These are phyloP conservation scores for Herminia tarsipennalis DNA, from an alignment of 2,888 invertebrate species.

Conservation along the genomic window DNA sequence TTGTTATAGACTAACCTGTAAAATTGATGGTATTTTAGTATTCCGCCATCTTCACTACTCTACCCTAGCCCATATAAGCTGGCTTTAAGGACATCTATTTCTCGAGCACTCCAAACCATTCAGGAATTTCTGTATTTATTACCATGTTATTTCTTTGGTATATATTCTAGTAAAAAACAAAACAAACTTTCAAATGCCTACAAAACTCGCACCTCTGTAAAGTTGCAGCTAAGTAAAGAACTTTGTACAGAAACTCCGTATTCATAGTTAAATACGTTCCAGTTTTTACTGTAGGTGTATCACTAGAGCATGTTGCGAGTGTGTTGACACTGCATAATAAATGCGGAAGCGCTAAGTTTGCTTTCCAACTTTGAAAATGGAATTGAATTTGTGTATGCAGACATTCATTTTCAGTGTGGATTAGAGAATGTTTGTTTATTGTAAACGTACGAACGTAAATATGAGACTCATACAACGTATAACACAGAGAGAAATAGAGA, in stretches of 20 bases:
- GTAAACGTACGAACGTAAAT: too few relatives aligned
- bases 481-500: too few relatives aligned
- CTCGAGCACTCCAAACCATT: too few relatives aligned
- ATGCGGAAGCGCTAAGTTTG: slow-evolving; percentile 32
- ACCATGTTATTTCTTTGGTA: too few relatives aligned
- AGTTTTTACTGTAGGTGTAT: slow-evolving; percentile 31
- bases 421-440: not conserved
- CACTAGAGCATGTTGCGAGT: not conserved
- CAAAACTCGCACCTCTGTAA: slow-evolving; percentile 17
- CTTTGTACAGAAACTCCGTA: slow-evolving; percentile 29
- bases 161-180: too few relatives aligned
- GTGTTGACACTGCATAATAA: slow-evolving; percentile 45
- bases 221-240: slow-evolving; percentile 27
- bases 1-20: too few relatives aligned
- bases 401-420: slow-evolving; percentile 1
- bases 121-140: too few relatives aligned
- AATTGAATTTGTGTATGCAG: slow-evolving; percentile 29
- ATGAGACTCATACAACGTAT: too few relatives aligned
- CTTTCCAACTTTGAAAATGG: slow-evolving; percentile 33
- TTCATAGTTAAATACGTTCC: slow-evolving; percentile 17
- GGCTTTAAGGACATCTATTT: too few relatives aligned
- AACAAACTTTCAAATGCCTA: not conserved
- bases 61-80: too few relatives aligned
- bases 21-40: too few relatives aligned
- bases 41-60: too few relatives aligned